These are phyloP conservation scores for Rhynchotus rufescens DNA, from an alignment of 2,797 vertebrate species.

Conservation along the genomic window DNA sequence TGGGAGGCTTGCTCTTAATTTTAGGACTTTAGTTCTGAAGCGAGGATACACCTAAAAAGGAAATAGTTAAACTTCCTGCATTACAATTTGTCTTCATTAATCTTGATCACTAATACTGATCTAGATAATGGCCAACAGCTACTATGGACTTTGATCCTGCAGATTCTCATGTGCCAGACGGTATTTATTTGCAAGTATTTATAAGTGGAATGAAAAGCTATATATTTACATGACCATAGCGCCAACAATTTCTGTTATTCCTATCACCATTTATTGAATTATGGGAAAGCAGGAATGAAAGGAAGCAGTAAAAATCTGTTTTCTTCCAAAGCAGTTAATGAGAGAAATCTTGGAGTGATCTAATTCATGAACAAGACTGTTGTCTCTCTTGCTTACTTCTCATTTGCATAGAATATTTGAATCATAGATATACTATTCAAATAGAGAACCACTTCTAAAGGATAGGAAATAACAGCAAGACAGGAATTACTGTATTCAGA, in stretches of 20 bases:
- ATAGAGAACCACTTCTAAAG: not conserved
- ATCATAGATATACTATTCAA: not conserved
- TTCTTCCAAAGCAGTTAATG: not conserved
- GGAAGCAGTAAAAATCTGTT: not conserved
- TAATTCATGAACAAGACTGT: not conserved
- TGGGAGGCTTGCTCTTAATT: not conserved
- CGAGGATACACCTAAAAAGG: not conserved
- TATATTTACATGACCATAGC: not conserved
- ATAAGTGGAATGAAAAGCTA: not conserved
- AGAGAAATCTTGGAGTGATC: not conserved
- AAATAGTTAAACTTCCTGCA: not conserved
- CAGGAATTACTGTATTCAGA: not conserved
- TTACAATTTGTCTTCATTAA: not conserved
- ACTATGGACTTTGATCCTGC: not conserved
- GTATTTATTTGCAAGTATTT: not conserved
- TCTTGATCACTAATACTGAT: not conserved
- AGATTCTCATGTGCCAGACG: not conserved
- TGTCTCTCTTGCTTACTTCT: not conserved
- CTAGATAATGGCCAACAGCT: not conserved
- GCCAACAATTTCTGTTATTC: not conserved
- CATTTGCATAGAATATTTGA: conserved; percentile 3
- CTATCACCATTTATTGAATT: not conserved
- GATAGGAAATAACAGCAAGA: not conserved
- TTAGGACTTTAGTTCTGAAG: not conserved
- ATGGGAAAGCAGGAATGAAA: not conserved